Base-by-base conservation (phyloP, 2,797 vertebrate species). In the Gambusia yucatana region DNA sequence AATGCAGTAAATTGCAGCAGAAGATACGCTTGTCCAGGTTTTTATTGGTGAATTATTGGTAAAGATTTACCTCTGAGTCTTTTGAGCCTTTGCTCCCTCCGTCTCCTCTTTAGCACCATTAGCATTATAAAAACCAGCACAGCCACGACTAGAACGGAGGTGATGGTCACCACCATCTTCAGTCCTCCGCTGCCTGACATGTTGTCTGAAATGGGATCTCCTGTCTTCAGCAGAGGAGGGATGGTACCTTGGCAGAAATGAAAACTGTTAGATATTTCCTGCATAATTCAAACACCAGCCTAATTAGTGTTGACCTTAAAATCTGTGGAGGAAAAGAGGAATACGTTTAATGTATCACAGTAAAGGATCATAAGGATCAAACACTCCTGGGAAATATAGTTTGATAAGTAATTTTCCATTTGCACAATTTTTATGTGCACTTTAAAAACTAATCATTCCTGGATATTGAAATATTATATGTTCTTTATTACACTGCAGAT, bases 91-190 rank as follows among this genome's bases (percentile, higher is more conserved):
- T 99, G 98, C 86, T 99, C 98, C 86, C 98, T 96, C 86, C 98
- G 93, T 81, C 98, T 96, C 83, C 98, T 96, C 91, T 98, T 95
- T 76, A 99, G 95, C 22, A 98, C 94, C 93, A 99, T 95, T 13
- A 99, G 95, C 92, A 99, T 96, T 81, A 97, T 98, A 52, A 98
- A 98, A 72, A 98, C 97, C 92, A 98, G 93, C 30, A 98, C 92
- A 46, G 97, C 96, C 3, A 97, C 97, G 77, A 99, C 96, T 81
- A 99, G 93, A 91, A 99, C 95, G 59, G 97, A 98, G 83, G 98
- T 98, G 91, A 99, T 97, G 88, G 98, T 99, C 93, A 99, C 97
- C 95, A 99, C 96, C 97, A 99, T 99, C 95, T 99, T 99, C 75
- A 99, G 96, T 25, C 98, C 98, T 76, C 97, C 96, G 2, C 97